Base-by-base conservation (phyloP, 2,888 invertebrate species). In the Ceramica pisi region DNA sequence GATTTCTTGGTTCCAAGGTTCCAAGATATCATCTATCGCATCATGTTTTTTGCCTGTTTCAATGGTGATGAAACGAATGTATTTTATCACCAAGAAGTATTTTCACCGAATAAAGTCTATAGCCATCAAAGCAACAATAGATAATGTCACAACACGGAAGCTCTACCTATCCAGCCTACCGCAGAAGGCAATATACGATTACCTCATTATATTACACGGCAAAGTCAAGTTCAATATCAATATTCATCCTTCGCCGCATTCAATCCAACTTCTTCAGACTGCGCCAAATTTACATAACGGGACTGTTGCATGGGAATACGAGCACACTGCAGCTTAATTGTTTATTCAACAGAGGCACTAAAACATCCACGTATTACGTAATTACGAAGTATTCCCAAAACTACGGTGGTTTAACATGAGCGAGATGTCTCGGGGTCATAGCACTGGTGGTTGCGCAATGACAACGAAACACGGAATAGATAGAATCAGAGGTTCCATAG, bases 381-480 rank as follows among this genome's bases (percentile, higher is more conserved):
- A 83, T 48, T 59, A 50, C 41, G 1, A 62, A 66, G 53, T 70
- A 64, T 76, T 75, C 75, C 83, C 75, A 74, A 83, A 83, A 77
- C 53, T 74, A 68, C 71, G 69, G 69, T n/a, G 57, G 9, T 70
- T 77, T 75, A 68, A 71, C 57, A 71, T 77, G 59, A 75, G 44
- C 61, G 59, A 67, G 85, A 66, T 75, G 64, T 71, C 75, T 75
- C 55, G 76, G 60, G 84, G 86, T 84, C 84, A 81, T 73, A 71
- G 84, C 50, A 78, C 84, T 79, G 64, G 64, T 83, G 46, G 55
- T 84, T 77, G 60, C 71, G 75, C 67, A 86, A 86, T 78, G 60
- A n/a, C 71, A 72, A 21, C 9, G 55, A 50, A 35, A 69, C 26
- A 44, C 48, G 51, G 48, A 63, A 51, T 41, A 81, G 46, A 55